phyloP scores from a whole-genome alignment of 1,140 invertebrate species.

The Drosophila yakuba region DNA sequence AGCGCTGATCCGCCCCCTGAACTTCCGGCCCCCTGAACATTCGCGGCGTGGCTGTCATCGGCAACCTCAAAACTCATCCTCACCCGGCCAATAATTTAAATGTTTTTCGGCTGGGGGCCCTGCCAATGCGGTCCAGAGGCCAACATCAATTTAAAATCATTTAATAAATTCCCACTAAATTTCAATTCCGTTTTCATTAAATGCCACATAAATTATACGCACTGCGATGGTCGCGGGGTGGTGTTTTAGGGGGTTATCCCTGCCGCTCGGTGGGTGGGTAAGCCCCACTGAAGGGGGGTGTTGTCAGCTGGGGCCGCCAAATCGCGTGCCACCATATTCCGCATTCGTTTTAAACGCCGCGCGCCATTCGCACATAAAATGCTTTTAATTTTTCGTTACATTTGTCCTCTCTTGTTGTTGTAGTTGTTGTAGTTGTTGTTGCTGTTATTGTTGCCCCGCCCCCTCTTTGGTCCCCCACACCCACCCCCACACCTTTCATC shows the following conservation, averaged over 20 bases:
- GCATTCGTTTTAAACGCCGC: conserved; percentile 76
- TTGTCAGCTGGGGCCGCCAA: conserved; percentile 54
- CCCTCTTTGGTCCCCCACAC: no score
- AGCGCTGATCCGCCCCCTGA: neutral
- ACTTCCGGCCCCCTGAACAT: neutral
- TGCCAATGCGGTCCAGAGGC: conserved; percentile 35
- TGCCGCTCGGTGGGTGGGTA: neutral
- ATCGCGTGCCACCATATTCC: conserved; percentile 80
- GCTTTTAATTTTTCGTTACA: conserved; percentile 80
- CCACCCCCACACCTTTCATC: neutral
- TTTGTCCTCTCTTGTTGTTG: conserved; percentile 41
- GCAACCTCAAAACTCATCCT: conserved; percentile 25
- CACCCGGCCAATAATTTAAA: conserved; percentile 33
- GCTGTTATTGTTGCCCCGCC: conserved; percentile 8
- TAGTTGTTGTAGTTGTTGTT: conserved; percentile 3
- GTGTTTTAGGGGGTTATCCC: no score
- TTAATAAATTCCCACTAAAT: conserved; percentile 83
- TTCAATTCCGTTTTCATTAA: conserved; percentile 82
- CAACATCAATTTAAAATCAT: conserved; percentile 82
- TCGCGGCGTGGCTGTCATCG: conserved; percentile 15
- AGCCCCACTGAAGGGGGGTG: neutral
- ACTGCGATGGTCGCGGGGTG: conserved; percentile 26
- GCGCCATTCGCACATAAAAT: conserved; percentile 79
- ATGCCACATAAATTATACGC: conserved; percentile 82
- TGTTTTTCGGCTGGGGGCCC: conserved; percentile 10